Evolutionary conservation across 1,140 invertebrate genomes (phyloP).

Genomic region (Conus ventricosus): DNA sequence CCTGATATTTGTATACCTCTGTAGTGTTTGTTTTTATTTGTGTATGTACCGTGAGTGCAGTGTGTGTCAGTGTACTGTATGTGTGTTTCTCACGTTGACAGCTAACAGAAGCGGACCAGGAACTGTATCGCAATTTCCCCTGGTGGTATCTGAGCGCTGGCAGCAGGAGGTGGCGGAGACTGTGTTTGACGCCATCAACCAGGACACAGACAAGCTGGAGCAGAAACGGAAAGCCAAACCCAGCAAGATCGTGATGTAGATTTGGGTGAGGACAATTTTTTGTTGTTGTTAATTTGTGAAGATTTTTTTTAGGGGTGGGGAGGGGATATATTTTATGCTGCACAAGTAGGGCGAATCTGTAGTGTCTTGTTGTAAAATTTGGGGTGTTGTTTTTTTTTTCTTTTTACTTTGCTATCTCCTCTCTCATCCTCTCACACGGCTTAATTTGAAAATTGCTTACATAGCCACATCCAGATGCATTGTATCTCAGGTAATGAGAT

Average conservation of each 20-base stretch:
- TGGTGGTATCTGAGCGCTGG: constrained; percentile 99
- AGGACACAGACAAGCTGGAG: constrained; percentile 97
- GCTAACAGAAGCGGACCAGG: constrained; percentile 97
- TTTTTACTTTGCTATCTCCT: no score
- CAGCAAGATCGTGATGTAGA: constrained; percentile 79
- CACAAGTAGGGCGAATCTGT: no score
- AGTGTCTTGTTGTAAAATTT: no score
- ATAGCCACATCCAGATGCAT: no score
- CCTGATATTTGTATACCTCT: not conserved
- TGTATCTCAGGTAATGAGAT: no score
- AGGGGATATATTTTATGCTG: no score
- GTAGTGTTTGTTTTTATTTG: not conserved
- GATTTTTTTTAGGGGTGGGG: no score
- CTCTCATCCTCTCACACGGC: no score
- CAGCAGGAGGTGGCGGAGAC: constrained; percentile 99
- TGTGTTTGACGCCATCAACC: constrained; percentile 98
- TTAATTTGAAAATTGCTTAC: no score
- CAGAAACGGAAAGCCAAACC: constrained; percentile 97
- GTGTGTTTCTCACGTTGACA: constrained; percentile 66
- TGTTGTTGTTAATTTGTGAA: no score
- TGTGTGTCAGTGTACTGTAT: constrained; percentile 7
- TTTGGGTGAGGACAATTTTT: no score
- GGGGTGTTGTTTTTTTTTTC: no score
- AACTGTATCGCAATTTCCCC: constrained; percentile 98
- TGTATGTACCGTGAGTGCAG: not conserved